These are phyloP conservation scores for Zaprionus nigranus DNA, from an alignment of 1,140 invertebrate species.

Conservation along the genomic window DNA sequence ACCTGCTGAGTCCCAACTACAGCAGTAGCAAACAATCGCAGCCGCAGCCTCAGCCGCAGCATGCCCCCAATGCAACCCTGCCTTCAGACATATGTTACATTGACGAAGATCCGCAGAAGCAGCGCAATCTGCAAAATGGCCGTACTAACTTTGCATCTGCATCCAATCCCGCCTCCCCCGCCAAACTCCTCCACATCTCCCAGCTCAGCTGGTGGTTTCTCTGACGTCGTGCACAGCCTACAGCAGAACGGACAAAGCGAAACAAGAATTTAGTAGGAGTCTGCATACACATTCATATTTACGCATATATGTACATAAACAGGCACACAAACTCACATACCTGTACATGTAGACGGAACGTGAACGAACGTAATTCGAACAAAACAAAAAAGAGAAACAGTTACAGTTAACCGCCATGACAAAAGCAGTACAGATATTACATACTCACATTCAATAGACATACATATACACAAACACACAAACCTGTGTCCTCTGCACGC, in stretches of 20 bases:
- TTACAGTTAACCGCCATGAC: background rate
- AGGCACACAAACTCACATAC: background rate
- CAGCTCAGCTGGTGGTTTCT: slow-evolving; percentile 40
- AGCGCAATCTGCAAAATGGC: slow-evolving; percentile 53
- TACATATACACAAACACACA: background rate
- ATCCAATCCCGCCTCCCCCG: slow-evolving; percentile 18
- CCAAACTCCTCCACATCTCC: slow-evolving; percentile 13
- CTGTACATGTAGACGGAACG: background rate
- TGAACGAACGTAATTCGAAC: background rate
- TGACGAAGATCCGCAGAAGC: slow-evolving; percentile 90
- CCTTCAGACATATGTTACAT: slow-evolving; percentile 96
- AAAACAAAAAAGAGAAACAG: background rate
- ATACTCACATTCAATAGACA: slow-evolving; percentile 2
- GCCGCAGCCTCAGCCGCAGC: slow-evolving; percentile 49
- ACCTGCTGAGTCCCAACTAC: slow-evolving; percentile 73
- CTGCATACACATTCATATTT: background rate
- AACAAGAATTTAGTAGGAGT: slow-evolving; percentile 73
- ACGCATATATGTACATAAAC: background rate
- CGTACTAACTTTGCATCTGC: slow-evolving; percentile 20
- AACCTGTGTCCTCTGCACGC: background rate
- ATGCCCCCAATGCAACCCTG: slow-evolving; percentile 43
- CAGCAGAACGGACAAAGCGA: slow-evolving; percentile 66
- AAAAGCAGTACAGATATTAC: background rate
- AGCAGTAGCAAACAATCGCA: slow-evolving; percentile 50
- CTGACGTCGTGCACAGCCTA: slow-evolving; percentile 51